phyloP scores from a whole-genome alignment of 1,140 invertebrate genomes.

The Scylla paramamosain region DNA sequence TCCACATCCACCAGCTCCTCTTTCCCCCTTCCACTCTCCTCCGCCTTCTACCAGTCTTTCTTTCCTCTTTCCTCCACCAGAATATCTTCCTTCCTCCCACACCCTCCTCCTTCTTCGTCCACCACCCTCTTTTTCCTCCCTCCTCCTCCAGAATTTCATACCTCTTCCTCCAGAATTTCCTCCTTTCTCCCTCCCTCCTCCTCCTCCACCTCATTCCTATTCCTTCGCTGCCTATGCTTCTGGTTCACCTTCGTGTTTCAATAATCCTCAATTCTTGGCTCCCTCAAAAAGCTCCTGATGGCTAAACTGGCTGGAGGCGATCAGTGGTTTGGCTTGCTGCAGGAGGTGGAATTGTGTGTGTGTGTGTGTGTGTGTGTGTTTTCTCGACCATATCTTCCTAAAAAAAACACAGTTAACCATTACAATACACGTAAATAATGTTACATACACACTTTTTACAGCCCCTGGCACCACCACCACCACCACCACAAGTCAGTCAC shows the following conservation, averaged over 20 bases:
- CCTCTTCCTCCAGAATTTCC: neutral
- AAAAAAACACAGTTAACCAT: neutral
- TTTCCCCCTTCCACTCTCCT: neutral
- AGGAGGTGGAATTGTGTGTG: neutral
- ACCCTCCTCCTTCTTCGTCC: neutral
- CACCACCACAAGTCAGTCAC: neutral
- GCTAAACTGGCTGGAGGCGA: neutral
- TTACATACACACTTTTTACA: neutral
- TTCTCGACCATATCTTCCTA: neutral
- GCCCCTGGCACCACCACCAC: neutral
- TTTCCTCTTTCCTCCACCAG: neutral
- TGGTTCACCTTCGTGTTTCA: neutral
- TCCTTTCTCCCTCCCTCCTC: neutral
- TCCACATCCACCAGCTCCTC: neutral
- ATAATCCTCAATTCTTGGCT: slow-evolving; percentile 25
- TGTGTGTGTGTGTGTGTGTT: slow-evolving; percentile 21
- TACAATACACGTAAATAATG: no score
- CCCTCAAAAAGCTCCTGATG: neutral
- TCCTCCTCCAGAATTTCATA: neutral
- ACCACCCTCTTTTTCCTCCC: neutral
- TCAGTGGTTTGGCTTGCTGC: neutral
- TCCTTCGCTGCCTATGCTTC: neutral
- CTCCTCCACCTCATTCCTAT: neutral
- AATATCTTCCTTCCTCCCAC: neutral
- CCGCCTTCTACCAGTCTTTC: no score